These are phyloP conservation scores for Stenichneumon culpator DNA, from an alignment of 2,888 invertebrate genomes.

Conservation along the genomic window DNA sequence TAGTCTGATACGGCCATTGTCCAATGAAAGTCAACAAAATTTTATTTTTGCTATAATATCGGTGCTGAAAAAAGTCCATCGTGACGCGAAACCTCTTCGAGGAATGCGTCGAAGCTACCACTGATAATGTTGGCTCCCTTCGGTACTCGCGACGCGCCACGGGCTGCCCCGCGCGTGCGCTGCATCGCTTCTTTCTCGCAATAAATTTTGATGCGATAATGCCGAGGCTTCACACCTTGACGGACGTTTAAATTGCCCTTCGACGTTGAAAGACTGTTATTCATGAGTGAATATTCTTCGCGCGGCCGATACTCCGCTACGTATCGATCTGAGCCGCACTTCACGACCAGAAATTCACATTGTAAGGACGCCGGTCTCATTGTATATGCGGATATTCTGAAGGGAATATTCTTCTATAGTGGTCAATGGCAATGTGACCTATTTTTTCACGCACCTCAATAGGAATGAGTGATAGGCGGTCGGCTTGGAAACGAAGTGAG, in stretches of 20 bases:
- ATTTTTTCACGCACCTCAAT: neutral
- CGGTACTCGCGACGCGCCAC: neutral
- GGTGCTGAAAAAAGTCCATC: slow-evolving; percentile 39
- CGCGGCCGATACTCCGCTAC: neutral
- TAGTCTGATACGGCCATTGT: slow-evolving; percentile 54
- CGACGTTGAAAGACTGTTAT: neutral
- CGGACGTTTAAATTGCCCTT: neutral
- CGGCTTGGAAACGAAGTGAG: neutral
- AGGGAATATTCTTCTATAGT: neutral
- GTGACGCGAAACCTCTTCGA: neutral
- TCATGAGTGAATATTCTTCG: neutral
- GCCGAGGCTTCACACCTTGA: neutral
- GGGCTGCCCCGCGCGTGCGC: too few relatives aligned
- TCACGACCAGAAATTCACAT: neutral
- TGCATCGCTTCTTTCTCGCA: too few relatives aligned
- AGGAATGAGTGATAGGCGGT: neutral
- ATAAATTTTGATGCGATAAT: too few relatives aligned
- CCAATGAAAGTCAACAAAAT: slow-evolving; percentile 39
- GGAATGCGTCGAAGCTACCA: neutral
- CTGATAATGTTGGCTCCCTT: neutral
- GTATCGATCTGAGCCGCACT: neutral
- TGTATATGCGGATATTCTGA: neutral
- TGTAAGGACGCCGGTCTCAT: neutral
- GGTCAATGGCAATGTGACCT: neutral
- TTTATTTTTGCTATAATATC: slow-evolving; percentile 40